Percentiles rank a stretch among this genome's conserved stretches.
These are phyloP conservation scores for Xiphias gladius DNA, from an alignment of 2,113 vertebrate species.

Conservation along the genomic window DNA sequence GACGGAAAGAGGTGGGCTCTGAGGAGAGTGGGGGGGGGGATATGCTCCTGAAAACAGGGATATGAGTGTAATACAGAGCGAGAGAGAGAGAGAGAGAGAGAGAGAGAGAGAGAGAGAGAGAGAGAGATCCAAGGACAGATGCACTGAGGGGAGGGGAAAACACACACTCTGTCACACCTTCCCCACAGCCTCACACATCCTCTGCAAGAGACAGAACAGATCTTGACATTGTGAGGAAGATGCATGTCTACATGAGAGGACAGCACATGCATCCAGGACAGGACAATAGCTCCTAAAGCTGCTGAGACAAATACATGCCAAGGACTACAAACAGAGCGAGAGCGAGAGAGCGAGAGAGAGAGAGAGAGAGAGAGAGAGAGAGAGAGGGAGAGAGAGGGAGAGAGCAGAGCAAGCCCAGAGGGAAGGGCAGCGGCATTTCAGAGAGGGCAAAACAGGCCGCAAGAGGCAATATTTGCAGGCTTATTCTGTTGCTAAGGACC, in stretches of 20 bases:
- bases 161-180: conserved; percentile 60
- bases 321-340: conserved; percentile 44
- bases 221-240: conserved; percentile 64
- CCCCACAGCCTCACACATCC: conserved; percentile 40
- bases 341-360: no score
- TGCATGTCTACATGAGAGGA: conserved; percentile 49
- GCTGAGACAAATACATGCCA: conserved; percentile 51
- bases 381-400: conserved; percentile 1
- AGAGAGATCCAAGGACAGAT: conserved; percentile 74
- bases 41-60: conserved; percentile 25
- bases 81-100: conserved; percentile 49
- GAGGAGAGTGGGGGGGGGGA: conserved; percentile 38
- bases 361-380: neutral
- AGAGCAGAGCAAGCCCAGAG: conserved; percentile 26
- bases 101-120: conserved; percentile 56
- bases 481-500: conserved; percentile 27
- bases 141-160: conserved; percentile 60
- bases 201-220: conserved; percentile 49
- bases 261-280: conserved; percentile 22
- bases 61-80: conserved; percentile 47
- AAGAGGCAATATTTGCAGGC: conserved; percentile 28
- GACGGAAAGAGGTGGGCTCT: conserved; percentile 58
- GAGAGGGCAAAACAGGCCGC: conserved; percentile 17
- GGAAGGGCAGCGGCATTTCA: conserved; percentile 47
- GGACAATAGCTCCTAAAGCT: conserved; percentile 53